These are phyloP conservation scores for Epicampocera succincta DNA, from an alignment of 2,888 invertebrate genomes.

Conservation along the genomic window DNA sequence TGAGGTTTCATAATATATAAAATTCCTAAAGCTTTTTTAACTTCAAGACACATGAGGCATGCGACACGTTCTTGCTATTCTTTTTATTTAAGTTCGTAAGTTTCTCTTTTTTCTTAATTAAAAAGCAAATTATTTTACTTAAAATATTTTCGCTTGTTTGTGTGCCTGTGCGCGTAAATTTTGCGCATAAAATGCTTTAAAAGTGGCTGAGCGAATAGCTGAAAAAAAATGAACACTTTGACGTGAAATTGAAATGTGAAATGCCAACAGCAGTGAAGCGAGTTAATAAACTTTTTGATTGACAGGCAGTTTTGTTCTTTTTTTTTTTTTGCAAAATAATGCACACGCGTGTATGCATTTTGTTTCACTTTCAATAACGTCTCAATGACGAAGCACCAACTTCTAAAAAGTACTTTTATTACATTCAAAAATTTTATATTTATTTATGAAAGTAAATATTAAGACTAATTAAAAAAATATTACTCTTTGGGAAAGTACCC, in stretches of 20 bases:
- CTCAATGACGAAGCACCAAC: no score
- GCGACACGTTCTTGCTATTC: background rate
- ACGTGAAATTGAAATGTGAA: constrained; percentile 25
- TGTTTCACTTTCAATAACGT: background rate
- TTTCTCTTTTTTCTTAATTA: constrained; percentile 19
- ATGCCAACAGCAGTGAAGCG: constrained; percentile 40
- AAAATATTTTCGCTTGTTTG: constrained; percentile 4
- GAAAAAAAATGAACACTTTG: constrained; percentile 31
- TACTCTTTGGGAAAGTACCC: no score
- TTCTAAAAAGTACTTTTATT: no score
- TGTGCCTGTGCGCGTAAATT: background rate
- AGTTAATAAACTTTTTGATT: constrained; percentile 44
- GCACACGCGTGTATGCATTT: background rate
- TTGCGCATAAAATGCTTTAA: constrained; percentile 11
- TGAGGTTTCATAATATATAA: no score
- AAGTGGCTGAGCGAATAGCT: constrained; percentile 12
- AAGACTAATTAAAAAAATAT: no score
- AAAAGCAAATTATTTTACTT: constrained; percentile 37
- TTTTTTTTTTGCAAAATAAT: constrained; percentile 7
- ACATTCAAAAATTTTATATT: no score
- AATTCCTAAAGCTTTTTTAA: background rate
- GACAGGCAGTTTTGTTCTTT: constrained; percentile 16
- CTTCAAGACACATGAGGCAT: background rate
- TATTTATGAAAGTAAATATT: no score
- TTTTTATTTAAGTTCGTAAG: constrained; percentile 15